Evolutionary conservation across 2,888 invertebrate genomes (phyloP).

Genomic region (Campopleginae sp.): DNA sequence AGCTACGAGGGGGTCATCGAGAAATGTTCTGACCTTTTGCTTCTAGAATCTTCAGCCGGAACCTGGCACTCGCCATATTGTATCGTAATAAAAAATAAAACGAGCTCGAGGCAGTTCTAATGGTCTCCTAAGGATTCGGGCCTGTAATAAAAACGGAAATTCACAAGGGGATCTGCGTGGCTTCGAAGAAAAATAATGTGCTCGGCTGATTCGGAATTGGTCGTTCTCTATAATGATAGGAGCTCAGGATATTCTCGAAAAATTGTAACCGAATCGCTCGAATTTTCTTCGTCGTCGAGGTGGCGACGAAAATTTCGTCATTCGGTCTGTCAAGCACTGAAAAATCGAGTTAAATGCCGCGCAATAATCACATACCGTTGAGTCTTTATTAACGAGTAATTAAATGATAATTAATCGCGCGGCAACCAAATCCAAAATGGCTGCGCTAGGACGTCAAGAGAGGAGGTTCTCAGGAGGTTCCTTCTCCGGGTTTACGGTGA

Average conservation of each 20-base stretch:
- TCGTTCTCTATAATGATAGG: conserved; percentile 3
- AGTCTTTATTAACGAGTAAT: background rate
- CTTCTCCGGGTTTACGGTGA: conserved; percentile 73
- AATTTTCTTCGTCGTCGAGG: too few relatives aligned
- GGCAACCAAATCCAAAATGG: background rate
- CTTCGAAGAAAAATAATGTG: conserved; percentile 18
- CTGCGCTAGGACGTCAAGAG: conserved; percentile 9
- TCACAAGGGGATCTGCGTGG: background rate
- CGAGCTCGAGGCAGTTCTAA: conserved; percentile 31
- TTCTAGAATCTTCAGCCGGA: conserved; percentile 15
- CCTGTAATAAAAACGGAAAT: conserved; percentile 18
- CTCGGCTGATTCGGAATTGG: background rate
- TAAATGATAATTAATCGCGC: background rate
- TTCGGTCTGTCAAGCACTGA: background rate
- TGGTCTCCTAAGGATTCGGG: conserved; percentile 17
- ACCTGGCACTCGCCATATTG: background rate
- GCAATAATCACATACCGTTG: background rate
- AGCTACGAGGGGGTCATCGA: background rate
- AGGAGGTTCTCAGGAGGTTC: conserved; percentile 42
- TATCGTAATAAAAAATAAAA: conserved; percentile 35
- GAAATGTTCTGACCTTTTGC: background rate
- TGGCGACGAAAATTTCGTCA: too few relatives aligned
- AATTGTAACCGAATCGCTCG: too few relatives aligned
- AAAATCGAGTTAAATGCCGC: background rate
- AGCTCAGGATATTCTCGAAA: background rate